Conservation (phyloP, 2,888 invertebrate species). For the Ganaspis brasiliensis region DNA sequence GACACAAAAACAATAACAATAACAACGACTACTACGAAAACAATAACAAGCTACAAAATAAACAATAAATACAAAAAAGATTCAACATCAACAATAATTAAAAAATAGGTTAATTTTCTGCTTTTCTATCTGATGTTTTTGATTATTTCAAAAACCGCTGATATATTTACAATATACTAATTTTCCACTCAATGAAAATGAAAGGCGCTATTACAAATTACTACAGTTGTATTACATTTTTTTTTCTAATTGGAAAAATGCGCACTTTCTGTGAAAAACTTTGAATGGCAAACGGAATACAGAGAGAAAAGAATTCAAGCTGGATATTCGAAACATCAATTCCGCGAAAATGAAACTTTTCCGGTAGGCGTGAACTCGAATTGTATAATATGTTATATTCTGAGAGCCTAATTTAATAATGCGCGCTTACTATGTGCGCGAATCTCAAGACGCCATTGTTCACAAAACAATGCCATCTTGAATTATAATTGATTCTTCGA, state of each 20-base stretch:
- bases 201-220: conserved; percentile 10
- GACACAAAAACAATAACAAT: too few species aligned
- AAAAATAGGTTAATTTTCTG: not conserved
- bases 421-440: conserved; percentile 26
- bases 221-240: not conserved
- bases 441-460: conserved; percentile 42
- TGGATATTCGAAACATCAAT: conserved; percentile 44
- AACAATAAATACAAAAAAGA: not conserved
- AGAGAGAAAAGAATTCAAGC: not conserved
- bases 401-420: conserved; percentile 40
- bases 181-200: conserved; percentile 10
- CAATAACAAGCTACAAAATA: not conserved
- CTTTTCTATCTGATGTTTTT: not conserved
- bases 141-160: not conserved
- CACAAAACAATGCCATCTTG: conserved; percentile 39
- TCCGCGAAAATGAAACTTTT: conserved; percentile 68
- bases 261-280: conserved; percentile 7
- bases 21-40: too few species aligned
- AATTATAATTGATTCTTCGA: conserved; percentile 42
- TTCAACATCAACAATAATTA: not conserved
- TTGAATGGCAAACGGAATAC: conserved; percentile 11
- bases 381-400: conserved; percentile 45
- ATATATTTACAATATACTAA: not conserved
- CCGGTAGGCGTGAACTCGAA: conserved; percentile 62
- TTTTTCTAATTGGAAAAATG: conserved; percentile 24